Percentiles rank a stretch among this genome's conserved stretches.
Conservation (phyloP, 2,113 vertebrate genomes). For the Leptobrachium leishanense region DNA sequence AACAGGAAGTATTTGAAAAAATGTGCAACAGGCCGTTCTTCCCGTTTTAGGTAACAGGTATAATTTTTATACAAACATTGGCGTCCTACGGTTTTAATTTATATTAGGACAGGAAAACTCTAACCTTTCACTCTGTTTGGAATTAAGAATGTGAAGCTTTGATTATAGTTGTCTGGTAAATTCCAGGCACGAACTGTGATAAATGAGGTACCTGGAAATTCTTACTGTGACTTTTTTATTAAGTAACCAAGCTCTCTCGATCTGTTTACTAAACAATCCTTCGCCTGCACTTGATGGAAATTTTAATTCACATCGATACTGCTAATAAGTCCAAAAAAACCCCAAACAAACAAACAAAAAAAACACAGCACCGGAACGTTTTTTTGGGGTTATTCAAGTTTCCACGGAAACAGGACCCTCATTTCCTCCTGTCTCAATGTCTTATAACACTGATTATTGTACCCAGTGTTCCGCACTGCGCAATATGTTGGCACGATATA, state of each 20-base stretch:
- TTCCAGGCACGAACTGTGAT: constrained; percentile 44
- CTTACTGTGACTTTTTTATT: constrained; percentile 36
- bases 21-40: background rate
- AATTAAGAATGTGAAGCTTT: constrained; percentile 47
- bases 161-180: constrained; percentile 49
- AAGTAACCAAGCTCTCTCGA: constrained; percentile 35
- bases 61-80: constrained; percentile 40
- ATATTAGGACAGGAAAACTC: constrained; percentile 47
- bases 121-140: constrained; percentile 38
- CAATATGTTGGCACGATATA: too few species aligned
- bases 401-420: too few species aligned
- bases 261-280: constrained; percentile 42
- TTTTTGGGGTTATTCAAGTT: too few species aligned
- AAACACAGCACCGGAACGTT: too few species aligned
- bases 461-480: too few species aligned
- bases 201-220: constrained; percentile 46
- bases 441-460: too few species aligned
- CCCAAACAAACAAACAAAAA: too few species aligned
- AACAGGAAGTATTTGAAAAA: background rate
- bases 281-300: background rate
- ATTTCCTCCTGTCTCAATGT: too few species aligned
- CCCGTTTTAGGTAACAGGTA: constrained; percentile 36
- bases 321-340: background rate
- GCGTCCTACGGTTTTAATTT: constrained; percentile 41
- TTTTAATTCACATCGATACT: background rate